Evolutionary conservation across 2,797 vertebrate species (phyloP).

Genomic region (Pseudomugil gertrudae): DNA sequence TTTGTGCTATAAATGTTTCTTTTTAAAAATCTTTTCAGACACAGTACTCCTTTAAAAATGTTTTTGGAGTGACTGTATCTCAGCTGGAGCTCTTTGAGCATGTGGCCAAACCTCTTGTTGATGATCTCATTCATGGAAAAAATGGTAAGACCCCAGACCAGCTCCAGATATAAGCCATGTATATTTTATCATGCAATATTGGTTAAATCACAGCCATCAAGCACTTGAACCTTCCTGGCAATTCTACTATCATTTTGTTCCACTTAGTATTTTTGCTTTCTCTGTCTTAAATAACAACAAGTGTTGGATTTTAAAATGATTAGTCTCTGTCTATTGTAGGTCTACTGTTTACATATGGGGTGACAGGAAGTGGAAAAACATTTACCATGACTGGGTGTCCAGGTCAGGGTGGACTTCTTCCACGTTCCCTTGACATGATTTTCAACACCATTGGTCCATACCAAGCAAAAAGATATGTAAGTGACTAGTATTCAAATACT

Average conservation of each 20-base stretch:
- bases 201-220: neutral
- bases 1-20: neutral
- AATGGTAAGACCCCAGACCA: slow-evolving; percentile 83
- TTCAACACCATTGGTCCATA: slow-evolving; percentile 92
- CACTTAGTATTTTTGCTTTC: neutral
- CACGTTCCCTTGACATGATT: slow-evolving; percentile 94
- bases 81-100: slow-evolving; percentile 91
- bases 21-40: slow-evolving; percentile 81
- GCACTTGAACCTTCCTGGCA: neutral
- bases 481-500: slow-evolving; percentile 41
- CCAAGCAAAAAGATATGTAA: slow-evolving; percentile 95
- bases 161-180: neutral
- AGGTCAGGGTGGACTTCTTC: slow-evolving; percentile 92
- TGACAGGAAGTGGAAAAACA: slow-evolving; percentile 96
- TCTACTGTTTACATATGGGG: slow-evolving; percentile 94
- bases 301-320: neutral
- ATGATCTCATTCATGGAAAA: slow-evolving; percentile 91
- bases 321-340: slow-evolving; percentile 75
- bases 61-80: slow-evolving; percentile 87
- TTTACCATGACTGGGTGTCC: slow-evolving; percentile 96
- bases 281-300: neutral
- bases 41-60: slow-evolving; percentile 95
- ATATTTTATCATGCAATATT: neutral
- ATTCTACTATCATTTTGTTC: neutral
- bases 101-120: slow-evolving; percentile 91